phyloP scores from a whole-genome alignment of 2,797 vertebrate species.

The Hipposideros larvatus region DNA sequence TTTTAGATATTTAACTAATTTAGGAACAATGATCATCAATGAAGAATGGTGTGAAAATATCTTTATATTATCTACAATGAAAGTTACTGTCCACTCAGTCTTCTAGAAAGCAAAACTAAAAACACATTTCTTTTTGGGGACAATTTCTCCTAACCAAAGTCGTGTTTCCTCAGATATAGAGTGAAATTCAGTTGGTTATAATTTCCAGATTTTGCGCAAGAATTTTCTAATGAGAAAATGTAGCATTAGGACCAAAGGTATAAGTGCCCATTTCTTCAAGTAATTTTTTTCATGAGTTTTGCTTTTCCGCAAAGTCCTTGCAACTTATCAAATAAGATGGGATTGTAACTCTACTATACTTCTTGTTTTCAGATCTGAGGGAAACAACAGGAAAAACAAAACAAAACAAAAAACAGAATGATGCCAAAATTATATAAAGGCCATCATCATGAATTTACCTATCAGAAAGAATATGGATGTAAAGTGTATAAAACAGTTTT shows the following conservation, averaged over 20 bases:
- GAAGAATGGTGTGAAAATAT: background rate
- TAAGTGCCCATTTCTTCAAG: background rate
- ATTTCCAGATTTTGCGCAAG: background rate
- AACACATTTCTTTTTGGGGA: background rate
- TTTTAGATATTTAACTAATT: background rate
- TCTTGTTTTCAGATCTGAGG: background rate
- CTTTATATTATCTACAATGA: background rate
- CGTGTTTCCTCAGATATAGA: background rate
- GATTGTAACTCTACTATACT: background rate
- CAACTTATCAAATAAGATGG: background rate
- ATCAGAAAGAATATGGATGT: background rate
- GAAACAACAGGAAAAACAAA: background rate
- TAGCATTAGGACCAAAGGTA: background rate
- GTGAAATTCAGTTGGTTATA: background rate
- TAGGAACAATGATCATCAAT: background rate
- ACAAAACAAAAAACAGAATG: background rate
- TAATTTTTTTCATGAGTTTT: background rate
- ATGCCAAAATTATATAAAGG: background rate
- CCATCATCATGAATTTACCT: background rate
- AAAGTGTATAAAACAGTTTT: background rate
- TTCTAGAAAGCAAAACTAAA: background rate
- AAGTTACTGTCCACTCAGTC: background rate
- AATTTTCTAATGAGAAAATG: constrained; percentile 39
- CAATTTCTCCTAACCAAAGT: background rate
- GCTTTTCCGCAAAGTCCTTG: background rate